These are phyloP conservation scores for Cyclina sinensis DNA, from an alignment of 1,140 invertebrate genomes.

Conservation along the genomic window DNA sequence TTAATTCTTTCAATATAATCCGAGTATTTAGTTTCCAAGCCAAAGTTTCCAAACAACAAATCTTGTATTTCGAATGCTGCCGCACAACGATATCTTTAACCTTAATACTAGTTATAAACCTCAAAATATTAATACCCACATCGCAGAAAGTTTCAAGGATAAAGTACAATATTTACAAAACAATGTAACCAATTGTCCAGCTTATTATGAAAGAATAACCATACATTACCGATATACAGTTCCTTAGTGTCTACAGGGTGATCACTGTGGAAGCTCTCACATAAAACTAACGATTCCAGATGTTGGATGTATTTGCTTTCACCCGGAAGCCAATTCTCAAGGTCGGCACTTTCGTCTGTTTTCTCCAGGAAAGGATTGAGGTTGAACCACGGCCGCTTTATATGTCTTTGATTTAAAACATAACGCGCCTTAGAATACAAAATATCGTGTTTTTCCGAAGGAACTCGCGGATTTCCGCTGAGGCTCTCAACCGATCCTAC, in stretches of 20 bases:
- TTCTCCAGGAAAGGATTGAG: conserved; percentile 57
- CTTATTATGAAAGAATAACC: too few relatives aligned
- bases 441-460: conserved; percentile 49
- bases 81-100: too few relatives aligned
- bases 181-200: too few relatives aligned
- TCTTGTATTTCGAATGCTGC: too few relatives aligned
- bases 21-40: too few relatives aligned
- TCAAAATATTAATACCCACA: too few relatives aligned
- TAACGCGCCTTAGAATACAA: conserved; percentile 59
- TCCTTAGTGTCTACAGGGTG: conserved; percentile 48
- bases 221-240: conserved; percentile 41
- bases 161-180: too few relatives aligned
- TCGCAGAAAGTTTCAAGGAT: too few relatives aligned
- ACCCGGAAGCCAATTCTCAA: conserved; percentile 34
- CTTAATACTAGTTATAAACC: too few relatives aligned
- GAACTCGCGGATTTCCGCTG: conserved; percentile 1
- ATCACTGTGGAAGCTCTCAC: conserved; percentile 48
- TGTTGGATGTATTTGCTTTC: conserved; percentile 57
- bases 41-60: too few relatives aligned
- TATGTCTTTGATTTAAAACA: conserved; percentile 51
- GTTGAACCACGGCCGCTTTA: conserved; percentile 59
- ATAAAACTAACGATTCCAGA: conserved; percentile 41
- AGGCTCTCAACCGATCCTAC: not conserved
- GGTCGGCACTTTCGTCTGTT: conserved; percentile 44
- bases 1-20: too few relatives aligned